Conservation (phyloP, 2,797 vertebrate species). For the Emys orbicularis region DNA sequence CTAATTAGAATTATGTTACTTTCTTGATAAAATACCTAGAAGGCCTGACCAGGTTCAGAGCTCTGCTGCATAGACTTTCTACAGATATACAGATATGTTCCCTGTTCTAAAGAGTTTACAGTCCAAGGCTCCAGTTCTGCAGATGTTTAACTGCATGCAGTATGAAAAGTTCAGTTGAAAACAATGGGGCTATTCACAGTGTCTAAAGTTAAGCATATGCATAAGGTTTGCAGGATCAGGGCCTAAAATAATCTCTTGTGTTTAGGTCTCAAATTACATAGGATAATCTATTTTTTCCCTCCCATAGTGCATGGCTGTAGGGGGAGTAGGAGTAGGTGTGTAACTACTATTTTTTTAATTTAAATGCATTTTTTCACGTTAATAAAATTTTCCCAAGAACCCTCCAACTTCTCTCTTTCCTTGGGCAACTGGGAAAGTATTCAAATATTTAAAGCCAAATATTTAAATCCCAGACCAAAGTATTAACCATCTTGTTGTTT, state of each 20-base stretch:
- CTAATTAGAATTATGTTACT: not conserved
- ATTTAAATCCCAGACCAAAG: not conserved
- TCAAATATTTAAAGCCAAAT: not conserved
- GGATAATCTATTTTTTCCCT: not conserved
- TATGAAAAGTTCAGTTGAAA: not conserved
- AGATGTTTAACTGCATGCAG: not conserved
- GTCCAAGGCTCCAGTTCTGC: not conserved
- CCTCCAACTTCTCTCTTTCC: not conserved
- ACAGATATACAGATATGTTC: not conserved
- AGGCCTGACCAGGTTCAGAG: not conserved
- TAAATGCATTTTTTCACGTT: not conserved
- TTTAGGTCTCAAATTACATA: not conserved
- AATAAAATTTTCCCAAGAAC: not conserved
- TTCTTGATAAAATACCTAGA: not conserved
- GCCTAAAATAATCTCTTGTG: not conserved
- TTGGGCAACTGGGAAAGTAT: not conserved
- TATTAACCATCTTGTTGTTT: not conserved
- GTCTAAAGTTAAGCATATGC: not conserved
- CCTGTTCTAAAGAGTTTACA: not conserved
- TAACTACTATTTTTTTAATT: not conserved
- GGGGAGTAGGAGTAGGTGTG: not conserved
- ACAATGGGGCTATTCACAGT: not conserved
- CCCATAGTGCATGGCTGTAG: not conserved
- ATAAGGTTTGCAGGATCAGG: not conserved
- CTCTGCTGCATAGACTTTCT: not conserved